Base-by-base conservation (phyloP, 2,113 vertebrate species). In the Tenrec ecaudatus region DNA sequence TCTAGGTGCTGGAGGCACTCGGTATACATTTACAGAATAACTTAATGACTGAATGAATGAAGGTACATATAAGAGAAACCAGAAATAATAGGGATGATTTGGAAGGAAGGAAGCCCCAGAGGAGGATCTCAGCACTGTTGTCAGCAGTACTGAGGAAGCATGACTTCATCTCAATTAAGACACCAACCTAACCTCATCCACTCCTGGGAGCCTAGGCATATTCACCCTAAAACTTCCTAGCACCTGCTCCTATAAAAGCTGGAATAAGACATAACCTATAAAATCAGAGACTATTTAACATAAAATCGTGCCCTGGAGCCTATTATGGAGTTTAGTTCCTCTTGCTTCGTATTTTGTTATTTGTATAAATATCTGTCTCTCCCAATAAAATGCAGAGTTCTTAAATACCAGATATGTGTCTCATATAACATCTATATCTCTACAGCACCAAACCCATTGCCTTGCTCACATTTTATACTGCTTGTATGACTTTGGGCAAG, bases 311-410 rank as follows among this genome's bases (percentile, higher is more conserved):
- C 95, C 64, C 88, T 76, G 64, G 94, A 96, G 92, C 71, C 91
- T 91, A 91, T 87, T 87, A 75, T 36, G n/a, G 53, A 53, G 29
- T 58, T 90, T 78, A 95, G 90, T 95, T 97, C 89, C 81, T 94
- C 92, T 94, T 89, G 75, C 87, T 95, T 94, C 79, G 53, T 94
- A 87, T 93, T 85, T 87, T 90, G 88, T 82, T 96, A 90, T 95
- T 95, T 94, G 84, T 93, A 62, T 93, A 96, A 96, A 96, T 94
- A 75, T 94, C 78, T 95, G 82, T 91, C 86, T 91, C 58, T 75
- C 27, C 87, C 71, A 94, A 89, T 91, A 93, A 95, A 91, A 94
- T 93, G 91, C 90, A 91, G 68, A 78, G 78, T 95, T 77, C 64
- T 95, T 29, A 82, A 95, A 87, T 92, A 47, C 69, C 93, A 93